phyloP scores from a whole-genome alignment of 2,888 invertebrate species.

The Criorhina ranunculi region DNA sequence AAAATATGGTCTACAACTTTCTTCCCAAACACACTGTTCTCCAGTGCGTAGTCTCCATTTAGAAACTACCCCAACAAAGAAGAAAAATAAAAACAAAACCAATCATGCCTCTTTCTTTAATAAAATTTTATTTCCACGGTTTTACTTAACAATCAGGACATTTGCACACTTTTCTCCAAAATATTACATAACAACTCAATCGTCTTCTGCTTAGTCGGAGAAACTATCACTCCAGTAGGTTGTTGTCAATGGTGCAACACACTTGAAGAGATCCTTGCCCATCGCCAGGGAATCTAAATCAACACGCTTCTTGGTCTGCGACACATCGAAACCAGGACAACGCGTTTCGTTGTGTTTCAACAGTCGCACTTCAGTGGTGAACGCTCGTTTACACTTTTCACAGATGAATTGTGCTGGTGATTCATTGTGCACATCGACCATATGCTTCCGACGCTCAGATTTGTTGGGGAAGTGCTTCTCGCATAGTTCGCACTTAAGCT shows the following conservation, averaged over 20 bases:
- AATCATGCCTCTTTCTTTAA: neutral
- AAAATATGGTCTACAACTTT: neutral
- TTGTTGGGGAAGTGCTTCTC: constrained; percentile 81
- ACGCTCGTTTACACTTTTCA: constrained; percentile 82
- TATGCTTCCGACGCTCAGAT: constrained; percentile 82
- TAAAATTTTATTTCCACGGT: constrained; percentile 51
- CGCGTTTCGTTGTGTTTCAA: constrained; percentile 81
- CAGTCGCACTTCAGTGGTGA: constrained; percentile 81
- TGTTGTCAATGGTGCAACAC: constrained; percentile 84
- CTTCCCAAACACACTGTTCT: constrained; percentile 17
- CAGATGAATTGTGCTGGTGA: constrained; percentile 81
- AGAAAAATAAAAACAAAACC: neutral
- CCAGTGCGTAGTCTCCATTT: constrained; percentile 18
- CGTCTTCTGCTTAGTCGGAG: constrained; percentile 82
- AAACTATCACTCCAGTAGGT: constrained; percentile 85
- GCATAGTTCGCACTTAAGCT: constrained; percentile 79
- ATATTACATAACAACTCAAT: constrained; percentile 1
- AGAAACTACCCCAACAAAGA: neutral
- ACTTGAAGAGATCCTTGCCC: constrained; percentile 84
- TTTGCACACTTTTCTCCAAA: constrained; percentile 26
- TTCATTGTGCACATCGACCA: constrained; percentile 81
- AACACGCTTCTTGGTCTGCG: constrained; percentile 69
- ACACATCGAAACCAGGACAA: constrained; percentile 77
- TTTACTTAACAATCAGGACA: constrained; percentile 35
- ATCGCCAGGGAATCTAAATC: constrained; percentile 79